These are phyloP conservation scores for Plumapathes pennacea DNA, from an alignment of 92 coral and sea anemone genomes.

Conservation along the genomic window DNA sequence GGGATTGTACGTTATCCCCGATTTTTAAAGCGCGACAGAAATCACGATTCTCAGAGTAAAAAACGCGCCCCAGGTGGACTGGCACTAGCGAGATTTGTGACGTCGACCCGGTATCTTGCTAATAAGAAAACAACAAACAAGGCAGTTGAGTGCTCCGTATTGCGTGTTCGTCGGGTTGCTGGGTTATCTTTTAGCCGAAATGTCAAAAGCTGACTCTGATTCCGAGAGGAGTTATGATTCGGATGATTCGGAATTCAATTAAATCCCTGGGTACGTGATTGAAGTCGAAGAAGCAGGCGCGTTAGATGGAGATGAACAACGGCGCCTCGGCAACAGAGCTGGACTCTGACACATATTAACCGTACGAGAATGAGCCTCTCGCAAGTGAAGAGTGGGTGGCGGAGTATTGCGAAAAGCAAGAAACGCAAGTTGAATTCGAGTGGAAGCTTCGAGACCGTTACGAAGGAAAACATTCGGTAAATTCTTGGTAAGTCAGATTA, in stretches of 20 bases:
- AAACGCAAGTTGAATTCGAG: conserved; percentile 44
- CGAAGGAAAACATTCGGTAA: conserved; percentile 24
- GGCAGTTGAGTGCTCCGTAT: no score
- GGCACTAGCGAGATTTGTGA: no score
- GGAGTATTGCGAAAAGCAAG: conserved; percentile 30
- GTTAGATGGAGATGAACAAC: not conserved
- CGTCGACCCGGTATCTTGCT: no score
- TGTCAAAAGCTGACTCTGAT: conserved; percentile 15
- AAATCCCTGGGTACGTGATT: conserved; percentile 6
- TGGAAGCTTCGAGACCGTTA: conserved; percentile 43
- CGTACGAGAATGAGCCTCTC: conserved; percentile 54
- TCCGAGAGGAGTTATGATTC: conserved; percentile 26
- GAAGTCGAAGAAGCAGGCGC: conserved; percentile 27
- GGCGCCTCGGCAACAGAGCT: conserved; percentile 1
- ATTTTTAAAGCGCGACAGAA: no score
- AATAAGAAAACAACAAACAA: no score
- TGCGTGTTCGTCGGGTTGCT: not conserved
- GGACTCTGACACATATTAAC: conserved; percentile 27
- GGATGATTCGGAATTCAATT: conserved; percentile 32
- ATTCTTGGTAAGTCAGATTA: conserved; percentile 40
- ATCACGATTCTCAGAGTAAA: no score
- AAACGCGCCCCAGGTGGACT: no score
- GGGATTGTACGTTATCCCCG: no score
- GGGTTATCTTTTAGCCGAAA: conserved; percentile 1
- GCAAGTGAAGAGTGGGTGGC: conserved; percentile 58